phyloP scores from a whole-genome alignment of 1,140 invertebrate genomes.

The Apis dorsata region DNA sequence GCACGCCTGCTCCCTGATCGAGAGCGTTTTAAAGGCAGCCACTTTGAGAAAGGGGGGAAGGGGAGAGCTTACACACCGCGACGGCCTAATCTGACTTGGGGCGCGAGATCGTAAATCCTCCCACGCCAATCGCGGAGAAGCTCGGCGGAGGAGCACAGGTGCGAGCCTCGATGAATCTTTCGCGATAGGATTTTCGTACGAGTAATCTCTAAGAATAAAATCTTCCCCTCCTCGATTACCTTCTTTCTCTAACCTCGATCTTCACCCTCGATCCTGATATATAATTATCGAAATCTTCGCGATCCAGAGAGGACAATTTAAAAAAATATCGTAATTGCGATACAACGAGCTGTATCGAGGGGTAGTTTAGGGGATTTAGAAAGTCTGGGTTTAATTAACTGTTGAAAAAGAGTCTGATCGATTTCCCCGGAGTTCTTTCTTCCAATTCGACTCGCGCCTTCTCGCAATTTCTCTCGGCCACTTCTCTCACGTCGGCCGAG shows the following conservation, averaged over 20 bases:
- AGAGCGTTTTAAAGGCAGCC: conserved; percentile 54
- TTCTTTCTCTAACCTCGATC: conserved; percentile 15
- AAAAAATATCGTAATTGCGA: background rate
- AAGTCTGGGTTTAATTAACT: conserved; percentile 78
- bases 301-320: too few relatives aligned
- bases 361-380: conserved; percentile 75
- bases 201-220: conserved; percentile 59
- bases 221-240: conserved; percentile 34
- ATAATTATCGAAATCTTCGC: too few relatives aligned
- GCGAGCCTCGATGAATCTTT: conserved; percentile 64
- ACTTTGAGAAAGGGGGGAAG: conserved; percentile 42
- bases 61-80: conserved; percentile 34
- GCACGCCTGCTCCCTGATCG: background rate
- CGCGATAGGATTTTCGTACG: conserved; percentile 56
- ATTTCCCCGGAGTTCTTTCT: conserved; percentile 69
- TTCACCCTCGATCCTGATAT: background rate
- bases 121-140: conserved; percentile 58
- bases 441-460: conserved; percentile 42
- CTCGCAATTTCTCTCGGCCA: conserved; percentile 32
- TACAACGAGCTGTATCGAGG: conserved; percentile 36
- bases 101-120: conserved; percentile 67
- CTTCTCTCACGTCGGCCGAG: conserved; percentile 43
- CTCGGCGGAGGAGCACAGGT: conserved; percentile 58
- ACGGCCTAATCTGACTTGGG: conserved; percentile 59
- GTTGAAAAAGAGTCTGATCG: conserved; percentile 72